Conservation (phyloP, 2,888 invertebrate species). For the Dicycla oo region DNA sequence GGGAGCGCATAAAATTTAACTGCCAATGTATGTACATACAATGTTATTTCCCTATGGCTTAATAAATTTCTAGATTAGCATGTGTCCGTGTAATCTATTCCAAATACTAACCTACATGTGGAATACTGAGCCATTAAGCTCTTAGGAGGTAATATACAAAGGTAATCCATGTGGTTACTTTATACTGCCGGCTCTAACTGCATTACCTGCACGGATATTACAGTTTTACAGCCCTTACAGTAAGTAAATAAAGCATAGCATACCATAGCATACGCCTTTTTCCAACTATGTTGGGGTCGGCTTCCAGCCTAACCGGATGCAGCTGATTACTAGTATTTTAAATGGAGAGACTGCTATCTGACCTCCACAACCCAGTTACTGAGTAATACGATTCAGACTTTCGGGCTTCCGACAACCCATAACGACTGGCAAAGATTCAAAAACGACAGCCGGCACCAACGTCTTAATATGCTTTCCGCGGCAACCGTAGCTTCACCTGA, state of each 20-base stretch:
- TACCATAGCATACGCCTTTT: no score
- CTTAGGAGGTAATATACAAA: conserved; percentile 40
- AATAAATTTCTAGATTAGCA: conserved; percentile 47
- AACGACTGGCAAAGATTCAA: no score
- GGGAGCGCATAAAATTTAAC: conserved; percentile 28
- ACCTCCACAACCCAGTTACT: no score
- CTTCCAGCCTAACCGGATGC: no score
- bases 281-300: no score
- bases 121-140: conserved; percentile 50
- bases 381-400: no score
- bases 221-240: conserved; percentile 8
- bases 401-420: no score
- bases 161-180: conserved; percentile 54
- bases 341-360: no score
- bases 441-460: no score
- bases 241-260: not conserved
- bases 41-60: conserved; percentile 45
- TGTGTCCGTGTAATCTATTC: conserved; percentile 54
- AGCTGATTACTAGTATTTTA: no score
- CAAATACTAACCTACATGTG: conserved; percentile 43
- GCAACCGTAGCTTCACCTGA: no score
- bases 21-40: conserved; percentile 5
- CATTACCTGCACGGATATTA: conserved; percentile 30
- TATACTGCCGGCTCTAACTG: conserved; percentile 36
- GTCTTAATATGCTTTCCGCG: no score